These are phyloP conservation scores for Origma solitaria DNA, from an alignment of 2,113 vertebrate genomes.

Conservation along the genomic window DNA sequence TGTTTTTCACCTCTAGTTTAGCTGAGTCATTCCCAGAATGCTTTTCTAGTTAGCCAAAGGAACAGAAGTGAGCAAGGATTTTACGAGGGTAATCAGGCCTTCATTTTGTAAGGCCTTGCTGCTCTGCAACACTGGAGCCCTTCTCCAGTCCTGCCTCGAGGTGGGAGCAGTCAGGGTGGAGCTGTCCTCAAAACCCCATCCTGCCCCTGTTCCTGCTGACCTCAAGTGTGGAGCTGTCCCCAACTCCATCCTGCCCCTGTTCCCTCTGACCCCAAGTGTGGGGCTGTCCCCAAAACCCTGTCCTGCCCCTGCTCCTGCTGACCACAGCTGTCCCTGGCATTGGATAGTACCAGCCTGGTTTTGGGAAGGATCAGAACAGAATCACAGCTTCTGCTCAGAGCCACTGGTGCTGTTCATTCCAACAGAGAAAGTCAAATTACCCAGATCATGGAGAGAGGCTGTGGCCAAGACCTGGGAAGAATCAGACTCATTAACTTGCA, in stretches of 20 bases:
- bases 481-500: background rate
- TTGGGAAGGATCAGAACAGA: background rate
- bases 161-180: background rate
- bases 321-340: background rate
- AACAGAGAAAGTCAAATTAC: background rate
- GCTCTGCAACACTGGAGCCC: too few species aligned
- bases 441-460: background rate
- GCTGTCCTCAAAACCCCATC: background rate
- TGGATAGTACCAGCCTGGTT: fast-evolving
- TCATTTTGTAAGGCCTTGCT: too few species aligned
- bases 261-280: too few species aligned
- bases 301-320: background rate
- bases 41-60: too few species aligned
- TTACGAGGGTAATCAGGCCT: too few species aligned
- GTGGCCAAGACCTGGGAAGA: background rate
- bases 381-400: background rate
- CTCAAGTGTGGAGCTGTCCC: background rate
- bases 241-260: background rate
- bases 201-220: background rate
- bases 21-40: too few species aligned
- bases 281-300: background rate
- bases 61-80: too few species aligned
- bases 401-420: background rate
- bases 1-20: too few species aligned
- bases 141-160: background rate